Conservation (phyloP, 2,113 vertebrate species). For the Beaufortia kweichowensis region DNA sequence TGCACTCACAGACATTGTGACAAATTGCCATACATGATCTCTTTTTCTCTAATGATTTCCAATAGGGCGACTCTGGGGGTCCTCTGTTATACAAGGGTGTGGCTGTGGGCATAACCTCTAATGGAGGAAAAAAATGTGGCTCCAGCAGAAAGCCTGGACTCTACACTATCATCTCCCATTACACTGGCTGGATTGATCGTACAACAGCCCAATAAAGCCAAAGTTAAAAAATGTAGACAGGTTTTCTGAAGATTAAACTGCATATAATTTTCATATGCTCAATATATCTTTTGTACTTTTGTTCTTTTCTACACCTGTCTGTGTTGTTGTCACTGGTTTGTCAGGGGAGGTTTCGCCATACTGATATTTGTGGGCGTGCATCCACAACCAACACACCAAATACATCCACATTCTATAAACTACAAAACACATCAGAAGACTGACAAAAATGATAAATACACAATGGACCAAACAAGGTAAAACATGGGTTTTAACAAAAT, state of each 20-base stretch:
- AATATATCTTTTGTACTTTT: background rate
- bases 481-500: too few relatives aligned
- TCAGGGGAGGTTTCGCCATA: background rate
- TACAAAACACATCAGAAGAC: too few relatives aligned
- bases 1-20: background rate
- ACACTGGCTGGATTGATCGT: slow-evolving; percentile 74
- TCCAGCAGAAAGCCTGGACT: slow-evolving; percentile 77
- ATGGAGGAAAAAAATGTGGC: slow-evolving; percentile 82
- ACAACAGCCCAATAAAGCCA: slow-evolving; percentile 57
- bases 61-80: slow-evolving; percentile 78
- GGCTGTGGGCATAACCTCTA: slow-evolving; percentile 83
- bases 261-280: too few relatives aligned
- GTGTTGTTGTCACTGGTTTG: background rate
- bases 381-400: too few relatives aligned
- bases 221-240: background rate
- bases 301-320: background rate
- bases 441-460: too few relatives aligned
- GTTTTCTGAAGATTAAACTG: too few relatives aligned
- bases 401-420: too few relatives aligned
- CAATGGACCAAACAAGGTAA: too few relatives aligned
- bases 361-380: too few relatives aligned
- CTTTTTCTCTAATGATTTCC: background rate
- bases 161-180: slow-evolving; percentile 83
- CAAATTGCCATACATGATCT: background rate
- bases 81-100: slow-evolving; percentile 71